Evolutionary conservation across 2,113 vertebrate species (phyloP).

Genomic region (Sus scrofa): DNA sequence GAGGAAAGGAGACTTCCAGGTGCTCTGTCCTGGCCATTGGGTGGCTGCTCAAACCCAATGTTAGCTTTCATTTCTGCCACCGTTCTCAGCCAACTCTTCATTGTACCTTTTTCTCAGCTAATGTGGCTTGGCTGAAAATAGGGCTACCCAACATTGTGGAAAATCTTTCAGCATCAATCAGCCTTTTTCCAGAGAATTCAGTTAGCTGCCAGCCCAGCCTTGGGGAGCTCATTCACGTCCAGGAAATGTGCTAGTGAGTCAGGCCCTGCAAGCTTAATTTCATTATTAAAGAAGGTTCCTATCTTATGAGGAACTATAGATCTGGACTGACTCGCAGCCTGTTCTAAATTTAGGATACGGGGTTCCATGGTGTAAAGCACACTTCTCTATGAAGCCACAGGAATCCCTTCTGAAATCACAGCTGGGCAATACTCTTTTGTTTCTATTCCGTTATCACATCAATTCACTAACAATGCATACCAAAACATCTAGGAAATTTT

Average conservation of each 20-base stretch:
- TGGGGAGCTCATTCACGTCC: constrained; percentile 57
- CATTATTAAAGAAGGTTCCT: constrained; percentile 73
- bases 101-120: constrained; percentile 35
- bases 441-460: constrained; percentile 57
- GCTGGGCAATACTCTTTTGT: background rate
- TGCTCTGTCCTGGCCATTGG: no score
- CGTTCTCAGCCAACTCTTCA: background rate
- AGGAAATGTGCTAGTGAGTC: constrained; percentile 72
- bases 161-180: constrained; percentile 67
- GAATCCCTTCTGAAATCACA: constrained; percentile 78
- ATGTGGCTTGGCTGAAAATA: constrained; percentile 7
- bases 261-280: constrained; percentile 66
- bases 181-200: constrained; percentile 73
- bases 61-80: background rate
- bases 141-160: background rate
- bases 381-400: constrained; percentile 71
- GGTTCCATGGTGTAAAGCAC: constrained; percentile 8
- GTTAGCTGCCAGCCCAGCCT: background rate
- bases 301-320: constrained; percentile 68
- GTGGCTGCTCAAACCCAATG: background rate
- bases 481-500: constrained; percentile 72
- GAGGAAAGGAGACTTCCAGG: background rate
- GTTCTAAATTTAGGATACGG: constrained; percentile 68
- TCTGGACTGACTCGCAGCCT: background rate
- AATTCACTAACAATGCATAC: background rate